phyloP scores from a whole-genome alignment of 1,140 invertebrate genomes.

The Sitobion miscanthi region DNA sequence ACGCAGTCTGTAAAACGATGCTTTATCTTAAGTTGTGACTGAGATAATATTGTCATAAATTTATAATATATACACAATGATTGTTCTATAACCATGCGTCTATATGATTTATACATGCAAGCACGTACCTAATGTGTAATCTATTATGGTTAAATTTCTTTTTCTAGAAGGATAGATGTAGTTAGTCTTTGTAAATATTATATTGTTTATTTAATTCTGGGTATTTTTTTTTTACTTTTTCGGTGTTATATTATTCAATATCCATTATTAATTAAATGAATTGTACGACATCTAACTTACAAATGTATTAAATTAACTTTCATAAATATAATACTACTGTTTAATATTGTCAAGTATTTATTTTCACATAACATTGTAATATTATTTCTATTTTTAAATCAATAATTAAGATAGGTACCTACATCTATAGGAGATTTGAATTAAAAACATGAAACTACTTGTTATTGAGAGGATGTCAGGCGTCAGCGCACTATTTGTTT shows the following conservation, averaged over 20 bases:
- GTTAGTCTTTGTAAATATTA: neutral
- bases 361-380: neutral
- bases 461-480: neutral
- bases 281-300: neutral
- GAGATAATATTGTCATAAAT: constrained; percentile 16
- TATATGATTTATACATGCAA: neutral
- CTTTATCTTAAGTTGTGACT: neutral
- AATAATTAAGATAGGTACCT: neutral
- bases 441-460: neutral
- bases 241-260: neutral
- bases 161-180: neutral
- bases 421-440: neutral
- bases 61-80: neutral
- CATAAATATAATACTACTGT: neutral
- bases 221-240: neutral
- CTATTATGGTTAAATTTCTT: neutral
- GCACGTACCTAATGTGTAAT: neutral
- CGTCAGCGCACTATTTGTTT: no score
- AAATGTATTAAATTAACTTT: neutral
- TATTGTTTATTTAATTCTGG: neutral
- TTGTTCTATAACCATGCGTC: neutral
- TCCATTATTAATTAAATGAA: neutral
- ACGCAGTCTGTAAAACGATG: neutral
- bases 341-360: neutral
- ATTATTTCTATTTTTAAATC: neutral